Conservation (phyloP, 1,140 invertebrate species). For the Trichogramma pretiosum region DNA sequence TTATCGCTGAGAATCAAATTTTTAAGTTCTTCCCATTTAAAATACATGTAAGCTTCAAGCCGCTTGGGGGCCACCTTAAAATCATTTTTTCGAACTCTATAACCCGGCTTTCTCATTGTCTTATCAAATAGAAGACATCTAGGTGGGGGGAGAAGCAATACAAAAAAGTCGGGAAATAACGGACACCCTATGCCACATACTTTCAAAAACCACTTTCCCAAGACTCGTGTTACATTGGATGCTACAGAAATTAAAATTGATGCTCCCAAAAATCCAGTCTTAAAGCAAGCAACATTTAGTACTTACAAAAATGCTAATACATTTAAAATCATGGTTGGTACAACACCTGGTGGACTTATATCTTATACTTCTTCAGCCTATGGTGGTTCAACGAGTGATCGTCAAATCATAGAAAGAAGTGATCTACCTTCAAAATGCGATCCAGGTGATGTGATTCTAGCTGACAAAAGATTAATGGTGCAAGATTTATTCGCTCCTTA, state of each 20-base stretch:
- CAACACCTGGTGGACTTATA: background rate
- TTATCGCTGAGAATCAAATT: too few species aligned
- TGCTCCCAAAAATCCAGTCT: conserved; percentile 10
- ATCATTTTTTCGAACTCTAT: too few species aligned
- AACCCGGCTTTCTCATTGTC: too few species aligned
- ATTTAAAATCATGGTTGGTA: background rate
- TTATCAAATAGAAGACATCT: too few species aligned
- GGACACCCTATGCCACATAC: too few species aligned
- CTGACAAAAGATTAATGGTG: background rate
- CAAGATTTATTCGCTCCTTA: background rate
- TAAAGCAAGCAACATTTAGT: background rate
- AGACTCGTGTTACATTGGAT: conserved; percentile 23
- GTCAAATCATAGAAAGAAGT: background rate
- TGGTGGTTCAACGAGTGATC: background rate
- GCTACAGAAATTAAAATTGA: conserved; percentile 23
- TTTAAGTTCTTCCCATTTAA: too few species aligned
- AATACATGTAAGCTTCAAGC: too few species aligned
- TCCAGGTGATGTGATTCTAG: background rate
- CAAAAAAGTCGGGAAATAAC: too few species aligned
- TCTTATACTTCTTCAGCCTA: background rate
- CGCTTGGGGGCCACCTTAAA: too few species aligned
- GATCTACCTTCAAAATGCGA: background rate
- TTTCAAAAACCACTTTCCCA: conserved; percentile 14
- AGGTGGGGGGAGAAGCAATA: too few species aligned
- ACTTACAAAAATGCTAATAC: background rate